Evolutionary conservation across 2,797 vertebrate species (phyloP).

Genomic region (Acanthurus lineatus): DNA sequence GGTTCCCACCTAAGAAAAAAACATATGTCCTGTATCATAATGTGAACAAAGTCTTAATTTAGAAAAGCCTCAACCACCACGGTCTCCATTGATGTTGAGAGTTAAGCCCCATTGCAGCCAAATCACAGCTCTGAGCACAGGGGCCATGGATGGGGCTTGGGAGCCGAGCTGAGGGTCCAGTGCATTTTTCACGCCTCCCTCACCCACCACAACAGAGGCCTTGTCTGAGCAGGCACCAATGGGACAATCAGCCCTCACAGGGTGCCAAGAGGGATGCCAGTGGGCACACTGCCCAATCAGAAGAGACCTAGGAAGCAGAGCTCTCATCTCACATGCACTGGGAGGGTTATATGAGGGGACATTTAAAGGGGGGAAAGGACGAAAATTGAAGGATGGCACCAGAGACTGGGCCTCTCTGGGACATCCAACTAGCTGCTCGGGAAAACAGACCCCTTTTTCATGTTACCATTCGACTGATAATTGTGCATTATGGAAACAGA

Average conservation of each 20-base stretch:
- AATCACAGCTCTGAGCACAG: conserved; percentile 58
- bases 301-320: conserved; percentile 66
- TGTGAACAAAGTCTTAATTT: conserved; percentile 15
- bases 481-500: background rate
- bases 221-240: conserved; percentile 77
- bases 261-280: conserved; percentile 76
- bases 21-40: background rate
- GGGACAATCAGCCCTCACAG: conserved; percentile 80
- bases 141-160: conserved; percentile 77
- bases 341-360: conserved; percentile 59
- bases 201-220: conserved; percentile 81
- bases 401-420: conserved; percentile 62
- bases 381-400: conserved; percentile 47
- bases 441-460: conserved; percentile 44
- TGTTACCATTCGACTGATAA: conserved; percentile 35
- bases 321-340: conserved; percentile 54
- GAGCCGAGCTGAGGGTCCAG: conserved; percentile 69
- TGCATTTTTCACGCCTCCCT: conserved; percentile 82
- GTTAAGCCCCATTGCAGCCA: conserved; percentile 45
- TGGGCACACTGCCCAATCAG: conserved; percentile 78
- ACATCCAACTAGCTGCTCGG: conserved; percentile 62
- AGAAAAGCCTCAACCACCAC: conserved; percentile 19
- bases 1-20: background rate
- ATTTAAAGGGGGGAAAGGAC: conserved; percentile 24
- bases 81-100: conserved; percentile 38